Base-by-base conservation (phyloP, 2,113 vertebrate species). In the Penelope pileata region DNA sequence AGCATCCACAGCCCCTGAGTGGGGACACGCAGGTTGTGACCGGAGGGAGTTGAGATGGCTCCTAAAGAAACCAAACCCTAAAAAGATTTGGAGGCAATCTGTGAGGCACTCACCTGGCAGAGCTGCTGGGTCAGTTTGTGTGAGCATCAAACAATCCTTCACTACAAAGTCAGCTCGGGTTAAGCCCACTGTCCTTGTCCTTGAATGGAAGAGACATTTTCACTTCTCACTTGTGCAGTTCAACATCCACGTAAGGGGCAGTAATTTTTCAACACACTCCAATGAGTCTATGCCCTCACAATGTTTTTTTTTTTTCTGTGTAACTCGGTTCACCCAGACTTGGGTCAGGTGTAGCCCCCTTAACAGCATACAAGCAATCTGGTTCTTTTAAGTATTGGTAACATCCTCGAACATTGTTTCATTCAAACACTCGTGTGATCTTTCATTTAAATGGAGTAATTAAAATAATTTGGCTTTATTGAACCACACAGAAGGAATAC, bases 391-490 rank as follows among this genome's bases (percentile, higher is more conserved):
- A 45, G 54, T 51, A 72, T 17, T 36, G 15, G 30, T 36, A 93
- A 51, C 18, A 60, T 56, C 30, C 12, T 79, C 83, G 26, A 59
- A 82, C 17, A 43, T 77, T 40, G 75, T 19, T 63, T 64, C 51
- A 81, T 74, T 8, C 26, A 80, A 90, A 83, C 83, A 60, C 22
- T 75, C 34, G 10, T 21, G 21, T 42, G 21, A 43, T 34, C 23
- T 80, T 67, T 70, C 43, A 40, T 80, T 83, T 86, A 68, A 86
- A 68, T 34, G 5, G 24, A 79, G 22, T 53, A 56, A 62, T 58
- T 68, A 88, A 82, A 95, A 68, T 60, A 40, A 69, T 79, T 73
- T 77, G 30, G 11, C 27, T 92, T 78, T 92, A 47, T 12, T 79
- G 78, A 86, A 21, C 64, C 6, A 53, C 24, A 69, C 45, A 83